phyloP scores from a whole-genome alignment of 2,888 invertebrate species.

The Caenorhabditis imperialis region DNA sequence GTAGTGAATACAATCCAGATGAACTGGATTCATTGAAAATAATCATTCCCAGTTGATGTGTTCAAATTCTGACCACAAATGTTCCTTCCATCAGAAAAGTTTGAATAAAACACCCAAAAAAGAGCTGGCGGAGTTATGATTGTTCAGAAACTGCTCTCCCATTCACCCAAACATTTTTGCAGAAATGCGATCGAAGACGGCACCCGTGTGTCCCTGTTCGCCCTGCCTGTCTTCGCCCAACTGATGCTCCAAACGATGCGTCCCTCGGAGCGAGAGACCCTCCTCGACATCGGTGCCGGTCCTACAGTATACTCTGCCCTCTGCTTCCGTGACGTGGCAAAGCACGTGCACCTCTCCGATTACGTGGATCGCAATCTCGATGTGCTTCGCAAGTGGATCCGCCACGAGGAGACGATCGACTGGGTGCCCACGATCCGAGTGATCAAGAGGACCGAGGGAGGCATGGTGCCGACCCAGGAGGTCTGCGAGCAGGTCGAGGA shows the following conservation, averaged over 20 bases:
- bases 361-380: constrained; percentile 69
- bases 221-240: constrained; percentile 74
- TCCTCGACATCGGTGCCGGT: constrained; percentile 72
- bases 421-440: constrained; percentile 70
- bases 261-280: constrained; percentile 59
- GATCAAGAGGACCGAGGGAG: constrained; percentile 70
- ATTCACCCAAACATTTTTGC: no score
- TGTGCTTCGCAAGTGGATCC: constrained; percentile 59
- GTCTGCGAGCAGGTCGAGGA: constrained; percentile 59
- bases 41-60: no score
- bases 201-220: constrained; percentile 73
- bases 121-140: background rate
- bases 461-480: constrained; percentile 38
- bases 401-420: constrained; percentile 53
- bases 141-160: background rate
- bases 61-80: no score
- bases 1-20: no score
- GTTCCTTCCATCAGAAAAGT: no score
- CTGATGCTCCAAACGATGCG: constrained; percentile 62
- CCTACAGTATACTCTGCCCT: constrained; percentile 75
- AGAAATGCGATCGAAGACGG: constrained; percentile 73
- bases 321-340: constrained; percentile 72
- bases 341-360: constrained; percentile 69
- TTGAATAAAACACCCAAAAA: background rate
- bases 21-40: no score